Evolutionary conservation across 2,797 vertebrate species (phyloP).

Genomic region (Neostethus bicornis): DNA sequence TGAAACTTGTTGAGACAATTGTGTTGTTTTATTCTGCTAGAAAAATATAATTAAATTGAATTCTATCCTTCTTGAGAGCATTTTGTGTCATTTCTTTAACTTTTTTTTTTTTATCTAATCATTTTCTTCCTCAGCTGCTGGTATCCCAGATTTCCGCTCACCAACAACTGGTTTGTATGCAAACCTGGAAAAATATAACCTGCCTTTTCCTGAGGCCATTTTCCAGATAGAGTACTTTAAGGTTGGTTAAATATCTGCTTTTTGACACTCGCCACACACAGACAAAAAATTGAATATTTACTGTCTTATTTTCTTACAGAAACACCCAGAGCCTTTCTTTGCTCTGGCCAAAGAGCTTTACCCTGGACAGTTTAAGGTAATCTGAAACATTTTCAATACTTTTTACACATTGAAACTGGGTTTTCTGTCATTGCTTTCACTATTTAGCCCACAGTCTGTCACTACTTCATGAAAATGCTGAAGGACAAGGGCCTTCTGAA

Average conservation of each 20-base stretch:
- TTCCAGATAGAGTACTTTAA: constrained; percentile 93
- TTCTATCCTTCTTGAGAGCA: too few relatives aligned
- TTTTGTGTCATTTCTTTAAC: background rate
- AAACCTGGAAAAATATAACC: constrained; percentile 88
- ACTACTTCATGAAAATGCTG: constrained; percentile 91
- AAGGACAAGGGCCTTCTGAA: constrained; percentile 87
- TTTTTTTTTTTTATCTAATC: background rate
- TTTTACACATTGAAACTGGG: background rate
- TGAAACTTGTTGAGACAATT: too few relatives aligned
- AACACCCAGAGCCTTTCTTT: constrained; percentile 93
- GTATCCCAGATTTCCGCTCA: constrained; percentile 93
- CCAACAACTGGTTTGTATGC: constrained; percentile 89
- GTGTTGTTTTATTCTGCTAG: too few relatives aligned
- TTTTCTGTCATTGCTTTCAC: background rate
- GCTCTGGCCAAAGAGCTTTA: constrained; percentile 90
- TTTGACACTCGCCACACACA: too few relatives aligned
- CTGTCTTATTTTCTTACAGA: constrained; percentile 68
- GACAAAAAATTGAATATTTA: too few relatives aligned
- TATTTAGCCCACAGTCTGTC: constrained; percentile 87
- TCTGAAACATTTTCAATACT: background rate
- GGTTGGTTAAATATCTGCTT: constrained; percentile 65
- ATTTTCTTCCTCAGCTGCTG: constrained; percentile 80
- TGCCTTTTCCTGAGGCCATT: constrained; percentile 92
- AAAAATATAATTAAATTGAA: too few relatives aligned
- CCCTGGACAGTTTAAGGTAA: constrained; percentile 93